phyloP scores from a whole-genome alignment of 2,113 vertebrate genomes.

The Sylvietta virens region DNA sequence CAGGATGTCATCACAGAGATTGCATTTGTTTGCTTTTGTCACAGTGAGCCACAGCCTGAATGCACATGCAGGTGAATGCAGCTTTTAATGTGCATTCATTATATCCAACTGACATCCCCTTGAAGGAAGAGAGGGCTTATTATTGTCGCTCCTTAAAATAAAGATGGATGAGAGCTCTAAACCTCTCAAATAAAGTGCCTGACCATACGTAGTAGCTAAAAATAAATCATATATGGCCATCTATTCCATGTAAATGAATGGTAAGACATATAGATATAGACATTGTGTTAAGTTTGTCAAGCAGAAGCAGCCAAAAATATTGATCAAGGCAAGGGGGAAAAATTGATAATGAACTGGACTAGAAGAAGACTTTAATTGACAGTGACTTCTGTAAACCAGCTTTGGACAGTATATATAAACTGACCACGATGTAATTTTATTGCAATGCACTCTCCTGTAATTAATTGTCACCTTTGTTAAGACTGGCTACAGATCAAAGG shows the following conservation, averaged over 20 bases:
- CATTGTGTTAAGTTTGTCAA: conserved; percentile 62
- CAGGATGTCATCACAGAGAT: conserved; percentile 1
- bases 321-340: conserved; percentile 59
- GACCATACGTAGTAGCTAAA: conserved; percentile 54
- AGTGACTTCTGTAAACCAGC: conserved; percentile 63
- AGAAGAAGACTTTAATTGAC: conserved; percentile 72
- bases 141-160: conserved; percentile 60
- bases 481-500: conserved; percentile 72
- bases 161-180: conserved; percentile 59
- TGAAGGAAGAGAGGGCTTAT: conserved; percentile 43
- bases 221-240: conserved; percentile 59
- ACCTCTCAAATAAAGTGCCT: conserved; percentile 58
- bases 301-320: conserved; percentile 70
- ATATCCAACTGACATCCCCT: conserved; percentile 39
- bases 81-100: conserved; percentile 62
- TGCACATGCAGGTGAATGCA: conserved; percentile 34
- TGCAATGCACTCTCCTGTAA: conserved; percentile 70
- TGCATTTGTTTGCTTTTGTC: conserved; percentile 43
- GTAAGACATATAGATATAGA: conserved; percentile 63
- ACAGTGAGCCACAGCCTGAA: neutral
- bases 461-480: conserved; percentile 79
- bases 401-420: conserved; percentile 68
- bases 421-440: conserved; percentile 68
- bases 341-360: conserved; percentile 71
- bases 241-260: conserved; percentile 71